Evolutionary conservation across 37 sponge, comb jelly and placozoan species (phyloP), one percentile per base, ranked within the genome.

Genomic region (Ephydatia muelleri): DNA sequence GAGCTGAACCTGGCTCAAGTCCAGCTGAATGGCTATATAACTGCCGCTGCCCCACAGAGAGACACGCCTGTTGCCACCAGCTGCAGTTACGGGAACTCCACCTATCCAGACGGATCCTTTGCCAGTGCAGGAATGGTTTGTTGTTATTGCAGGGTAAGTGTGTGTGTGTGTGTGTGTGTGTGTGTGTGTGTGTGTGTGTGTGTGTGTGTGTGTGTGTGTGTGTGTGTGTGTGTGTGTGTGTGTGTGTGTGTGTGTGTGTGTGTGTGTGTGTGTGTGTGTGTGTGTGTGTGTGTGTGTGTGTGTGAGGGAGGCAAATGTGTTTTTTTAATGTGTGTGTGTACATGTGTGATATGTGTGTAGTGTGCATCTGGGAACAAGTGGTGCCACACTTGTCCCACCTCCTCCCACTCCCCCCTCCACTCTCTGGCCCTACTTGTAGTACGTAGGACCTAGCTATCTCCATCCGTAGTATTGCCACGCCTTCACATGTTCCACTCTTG

Each of bases 141-240:
- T 33, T 30, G 31, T 73, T 26, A 30, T 3, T 36, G 36, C 34
- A 73, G 36, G 34, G 30, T 36, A 3, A 31, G 36, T 74, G 36
- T 74, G 75, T 74, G 38, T 37, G 76, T 75, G 76, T 75, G 76
- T 12, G 47, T 75, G 76, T 37, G 76, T 37, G 76, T 37, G 76
- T 37, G 76, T 11, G 32, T 71, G 9, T 4, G 32, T 30, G 32
- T 34, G 30, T 21, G 21, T 33, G 32, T n/a, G 70, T 29, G 43
- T 73, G 75, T 73, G 35, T 16, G 35, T 73, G 75, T 73, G 9
- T 73, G 35, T 23, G 31, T 73, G 75, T 73, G 75, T 32, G 3
- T 26, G 36, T 32, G 5, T 34, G 35, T 28, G 40, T 76, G 76
- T 76, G 76, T 76, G 2, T 16, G 40, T n/a, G 38, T 43, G 6